Evolutionary conservation across 2,113 vertebrate genomes (phyloP).

Genomic region (Furnarius figulus): DNA sequence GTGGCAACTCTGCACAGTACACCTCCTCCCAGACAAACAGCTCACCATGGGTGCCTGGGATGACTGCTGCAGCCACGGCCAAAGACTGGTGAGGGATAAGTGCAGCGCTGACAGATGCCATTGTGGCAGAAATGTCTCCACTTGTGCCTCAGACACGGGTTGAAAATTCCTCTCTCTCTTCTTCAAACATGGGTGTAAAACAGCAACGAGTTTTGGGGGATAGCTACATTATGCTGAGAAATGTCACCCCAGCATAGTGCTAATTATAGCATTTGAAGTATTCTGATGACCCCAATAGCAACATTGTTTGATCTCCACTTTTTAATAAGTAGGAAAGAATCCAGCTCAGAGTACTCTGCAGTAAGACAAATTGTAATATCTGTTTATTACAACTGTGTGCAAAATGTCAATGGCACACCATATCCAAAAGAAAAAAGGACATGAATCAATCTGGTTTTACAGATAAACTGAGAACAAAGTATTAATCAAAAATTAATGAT

Average conservation of each 20-base stretch:
- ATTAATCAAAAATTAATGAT: slow-evolving; percentile 23
- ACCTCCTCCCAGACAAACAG: neutral
- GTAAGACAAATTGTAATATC: neutral
- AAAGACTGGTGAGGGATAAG: neutral
- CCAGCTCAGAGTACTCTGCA: neutral
- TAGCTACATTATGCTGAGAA: neutral
- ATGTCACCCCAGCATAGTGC: neutral
- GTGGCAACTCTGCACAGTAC: fast-evolving
- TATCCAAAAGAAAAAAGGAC: neutral
- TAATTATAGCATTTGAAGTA: neutral
- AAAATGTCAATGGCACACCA: neutral
- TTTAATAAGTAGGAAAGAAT: neutral
- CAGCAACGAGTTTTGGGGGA: neutral
- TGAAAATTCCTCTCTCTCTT: neutral
- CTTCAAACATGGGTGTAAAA: neutral
- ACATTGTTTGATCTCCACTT: neutral
- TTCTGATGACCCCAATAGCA: neutral
- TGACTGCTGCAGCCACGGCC: neutral
- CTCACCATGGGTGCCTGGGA: fast-evolving
- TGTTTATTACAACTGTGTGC: neutral
- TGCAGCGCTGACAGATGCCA: neutral
- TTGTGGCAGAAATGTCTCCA: neutral
- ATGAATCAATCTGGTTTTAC: neutral
- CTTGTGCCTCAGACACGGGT: neutral
- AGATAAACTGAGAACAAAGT: neutral